A percentile compares a stretch with the other conserved stretches of the same genome.
These are phyloP conservation scores for Micropterix aruncella DNA, from an alignment of 2,888 invertebrate genomes.

Conservation along the genomic window DNA sequence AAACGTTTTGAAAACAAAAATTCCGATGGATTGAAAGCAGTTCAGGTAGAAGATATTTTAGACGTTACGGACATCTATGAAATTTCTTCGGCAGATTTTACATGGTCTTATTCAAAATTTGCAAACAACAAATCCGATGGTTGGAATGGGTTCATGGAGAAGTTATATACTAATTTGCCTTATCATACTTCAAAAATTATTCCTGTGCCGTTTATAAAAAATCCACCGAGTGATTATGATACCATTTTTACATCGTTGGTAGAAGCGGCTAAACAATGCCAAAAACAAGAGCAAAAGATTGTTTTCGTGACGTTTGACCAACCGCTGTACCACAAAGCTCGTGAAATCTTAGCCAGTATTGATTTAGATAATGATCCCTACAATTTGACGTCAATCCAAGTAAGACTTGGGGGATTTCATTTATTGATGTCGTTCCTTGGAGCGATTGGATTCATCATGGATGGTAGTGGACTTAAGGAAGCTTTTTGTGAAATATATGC, in stretches of 20 bases:
- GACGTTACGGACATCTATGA: slow-evolving; percentile 12
- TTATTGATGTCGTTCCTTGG: slow-evolving; percentile 17
- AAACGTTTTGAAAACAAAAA: slow-evolving; percentile 14
- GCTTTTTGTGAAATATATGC: slow-evolving; percentile 9
- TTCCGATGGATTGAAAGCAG: slow-evolving; percentile 12
- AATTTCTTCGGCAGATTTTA: slow-evolving; percentile 14
- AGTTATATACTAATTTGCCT: slow-evolving; percentile 10
- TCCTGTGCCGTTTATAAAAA: slow-evolving; percentile 16
- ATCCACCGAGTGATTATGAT: slow-evolving; percentile 14
- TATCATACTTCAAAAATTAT: slow-evolving; percentile 14
- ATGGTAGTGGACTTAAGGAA: slow-evolving; percentile 14
- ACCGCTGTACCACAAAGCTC: slow-evolving; percentile 16
- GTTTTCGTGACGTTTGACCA: slow-evolving; percentile 15
- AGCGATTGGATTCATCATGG: slow-evolving; percentile 17
- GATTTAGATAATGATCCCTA: slow-evolving; percentile 12
- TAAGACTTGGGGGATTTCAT: slow-evolving; percentile 18
- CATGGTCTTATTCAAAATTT: slow-evolving; percentile 14
- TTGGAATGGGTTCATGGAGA: slow-evolving; percentile 14
- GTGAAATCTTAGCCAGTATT: slow-evolving; percentile 14
- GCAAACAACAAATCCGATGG: slow-evolving; percentile 13
- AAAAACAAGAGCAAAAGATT: slow-evolving; percentile 12
- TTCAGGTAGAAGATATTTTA: slow-evolving; percentile 13
- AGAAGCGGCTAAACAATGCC: slow-evolving; percentile 13
- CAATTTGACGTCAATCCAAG: slow-evolving; percentile 10
- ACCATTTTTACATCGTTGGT: slow-evolving; percentile 16